phyloP scores from a whole-genome alignment of 2,797 vertebrate genomes.

The Platyrinchus mystaceus region DNA sequence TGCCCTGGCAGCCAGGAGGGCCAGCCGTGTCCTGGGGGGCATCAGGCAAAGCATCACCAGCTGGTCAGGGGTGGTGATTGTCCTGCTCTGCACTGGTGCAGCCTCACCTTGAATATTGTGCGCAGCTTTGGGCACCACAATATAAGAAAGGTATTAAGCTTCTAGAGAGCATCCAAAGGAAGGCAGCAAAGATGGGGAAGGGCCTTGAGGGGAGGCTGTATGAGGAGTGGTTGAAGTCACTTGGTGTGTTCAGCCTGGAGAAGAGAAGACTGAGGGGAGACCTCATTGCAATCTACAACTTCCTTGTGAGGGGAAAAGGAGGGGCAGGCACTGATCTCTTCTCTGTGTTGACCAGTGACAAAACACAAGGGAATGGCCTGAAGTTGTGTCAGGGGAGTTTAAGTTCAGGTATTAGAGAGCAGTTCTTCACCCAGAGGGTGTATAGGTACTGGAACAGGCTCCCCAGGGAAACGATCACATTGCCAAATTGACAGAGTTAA shows the following conservation, averaged over 20 bases:
- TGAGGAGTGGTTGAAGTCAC: not conserved
- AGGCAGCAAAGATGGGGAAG: not conserved
- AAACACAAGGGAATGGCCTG: not conserved
- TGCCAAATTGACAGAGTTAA: not conserved
- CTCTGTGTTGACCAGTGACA: not conserved
- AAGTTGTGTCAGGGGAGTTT: not conserved
- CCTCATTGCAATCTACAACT: not conserved
- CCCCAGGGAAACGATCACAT: not conserved
- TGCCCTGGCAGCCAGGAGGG: not conserved
- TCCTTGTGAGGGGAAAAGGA: not conserved
- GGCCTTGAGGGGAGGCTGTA: not conserved
- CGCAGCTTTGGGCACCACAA: not conserved
- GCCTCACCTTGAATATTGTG: not conserved
- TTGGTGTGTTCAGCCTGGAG: not conserved
- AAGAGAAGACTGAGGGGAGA: not conserved
- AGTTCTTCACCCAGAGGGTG: not conserved
- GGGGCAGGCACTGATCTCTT: not conserved
- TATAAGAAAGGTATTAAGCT: not conserved
- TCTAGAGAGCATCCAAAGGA: not conserved
- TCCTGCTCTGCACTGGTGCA: not conserved
- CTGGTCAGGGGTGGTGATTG: not conserved
- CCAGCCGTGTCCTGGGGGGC: too few species aligned
- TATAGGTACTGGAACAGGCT: not conserved
- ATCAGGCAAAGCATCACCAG: not conserved
- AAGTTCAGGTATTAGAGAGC: not conserved